These are phyloP conservation scores for Dryomyza anilis DNA, from an alignment of 2,888 invertebrate species.

Conservation along the genomic window DNA sequence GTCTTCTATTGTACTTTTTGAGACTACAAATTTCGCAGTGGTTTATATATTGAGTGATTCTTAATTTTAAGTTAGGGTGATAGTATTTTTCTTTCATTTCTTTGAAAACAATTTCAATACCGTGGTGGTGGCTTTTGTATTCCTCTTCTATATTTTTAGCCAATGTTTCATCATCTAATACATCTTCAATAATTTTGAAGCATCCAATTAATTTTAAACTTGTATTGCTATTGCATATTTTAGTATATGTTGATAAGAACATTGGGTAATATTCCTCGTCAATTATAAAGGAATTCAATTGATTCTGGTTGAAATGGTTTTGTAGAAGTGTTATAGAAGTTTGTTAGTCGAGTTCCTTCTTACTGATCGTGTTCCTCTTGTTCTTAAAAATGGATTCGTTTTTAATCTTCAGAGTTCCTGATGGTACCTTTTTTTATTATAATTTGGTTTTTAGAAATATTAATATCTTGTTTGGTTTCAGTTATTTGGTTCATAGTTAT, in stretches of 20 bases:
- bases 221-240: too few species aligned
- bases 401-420: too few species aligned
- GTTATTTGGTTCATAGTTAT: neutral
- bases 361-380: neutral
- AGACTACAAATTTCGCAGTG: conserved; percentile 4
- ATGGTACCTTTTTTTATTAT: too few species aligned
- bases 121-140: neutral
- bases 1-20: conserved; percentile 32
- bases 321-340: neutral
- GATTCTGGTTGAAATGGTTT: neutral
- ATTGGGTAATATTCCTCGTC: too few species aligned
- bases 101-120: neutral
- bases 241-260: too few species aligned
- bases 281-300: neutral
- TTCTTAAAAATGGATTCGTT: too few species aligned
- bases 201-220: too few species aligned
- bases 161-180: neutral
- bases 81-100: too few species aligned
- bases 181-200: too few species aligned
- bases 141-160: neutral
- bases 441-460: too few species aligned
- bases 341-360: neutral
- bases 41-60: too few species aligned
- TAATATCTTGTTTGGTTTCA: neutral
- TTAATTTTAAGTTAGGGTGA: too few species aligned